Conservation (phyloP, 2,888 invertebrate genomes). For the Schizotus pectinicornis region DNA sequence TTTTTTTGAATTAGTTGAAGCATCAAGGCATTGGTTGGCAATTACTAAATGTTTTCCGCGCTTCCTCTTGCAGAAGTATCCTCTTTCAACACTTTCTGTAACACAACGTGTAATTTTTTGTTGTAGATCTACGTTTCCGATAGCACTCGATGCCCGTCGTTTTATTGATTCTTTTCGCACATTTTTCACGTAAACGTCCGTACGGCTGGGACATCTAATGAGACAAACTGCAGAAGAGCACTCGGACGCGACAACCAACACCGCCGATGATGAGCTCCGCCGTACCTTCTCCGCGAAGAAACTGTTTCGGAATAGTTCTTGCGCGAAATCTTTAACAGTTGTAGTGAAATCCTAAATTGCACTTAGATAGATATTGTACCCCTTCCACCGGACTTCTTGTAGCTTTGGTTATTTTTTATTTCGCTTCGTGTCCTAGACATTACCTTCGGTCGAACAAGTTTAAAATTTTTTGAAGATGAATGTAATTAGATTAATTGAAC, state of each 20-base stretch:
- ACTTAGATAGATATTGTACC: slow-evolving; percentile 44
- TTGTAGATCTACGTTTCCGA: slow-evolving; percentile 12
- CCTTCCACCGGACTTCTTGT: slow-evolving; percentile 36
- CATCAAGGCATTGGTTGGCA: slow-evolving; percentile 32
- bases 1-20: slow-evolving; percentile 21
- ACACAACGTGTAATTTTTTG: slow-evolving; percentile 29
- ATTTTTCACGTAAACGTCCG: slow-evolving; percentile 4
- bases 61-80: slow-evolving; percentile 37
- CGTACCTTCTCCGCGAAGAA: slow-evolving; percentile 23
- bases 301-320: slow-evolving; percentile 28
- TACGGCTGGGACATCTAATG: too few species aligned
- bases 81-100: slow-evolving; percentile 37
- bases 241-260: background rate
- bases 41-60: slow-evolving; percentile 37
- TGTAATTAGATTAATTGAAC: slow-evolving; percentile 13
- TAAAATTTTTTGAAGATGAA: slow-evolving; percentile 6
- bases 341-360: slow-evolving; percentile 43
- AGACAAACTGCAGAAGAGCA: too few species aligned
- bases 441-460: slow-evolving; percentile 20
- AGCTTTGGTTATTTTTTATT: slow-evolving; percentile 22
- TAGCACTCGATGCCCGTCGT: background rate
- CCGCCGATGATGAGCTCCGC: slow-evolving; percentile 8
- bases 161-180: slow-evolving; percentile 12
- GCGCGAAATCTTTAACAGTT: slow-evolving; percentile 32
- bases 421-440: slow-evolving; percentile 22